Conservation (phyloP, 2,888 invertebrate species). For the Hirtodrosophila histrioides region DNA sequence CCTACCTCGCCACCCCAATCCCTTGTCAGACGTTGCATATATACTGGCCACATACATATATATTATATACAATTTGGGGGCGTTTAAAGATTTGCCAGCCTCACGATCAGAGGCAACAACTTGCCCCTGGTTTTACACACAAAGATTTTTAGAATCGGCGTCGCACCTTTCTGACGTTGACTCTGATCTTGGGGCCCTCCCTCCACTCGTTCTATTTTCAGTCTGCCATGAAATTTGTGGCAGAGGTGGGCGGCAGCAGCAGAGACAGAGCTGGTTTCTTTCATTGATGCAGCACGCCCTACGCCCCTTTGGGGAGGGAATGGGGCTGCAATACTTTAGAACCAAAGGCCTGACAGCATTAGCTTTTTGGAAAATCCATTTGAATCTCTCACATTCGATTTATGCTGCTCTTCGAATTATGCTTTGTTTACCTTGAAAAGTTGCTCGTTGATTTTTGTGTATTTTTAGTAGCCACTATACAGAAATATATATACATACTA, state of each 20-base stretch:
- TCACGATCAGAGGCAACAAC: conserved; percentile 14
- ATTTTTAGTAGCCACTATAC: conserved; percentile 58
- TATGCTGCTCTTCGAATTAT: conserved; percentile 59
- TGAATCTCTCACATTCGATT: conserved; percentile 33
- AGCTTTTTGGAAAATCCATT: conserved; percentile 22
- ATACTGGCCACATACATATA: conserved; percentile 11
- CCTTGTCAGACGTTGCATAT: conserved; percentile 14
- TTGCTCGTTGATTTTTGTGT: conserved; percentile 36
- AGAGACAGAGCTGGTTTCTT: conserved; percentile 31
- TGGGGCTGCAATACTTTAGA: background rate
- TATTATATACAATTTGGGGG: conserved; percentile 35
- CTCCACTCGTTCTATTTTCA: conserved; percentile 64
- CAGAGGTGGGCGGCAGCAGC: conserved; percentile 16
- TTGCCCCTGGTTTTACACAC: conserved; percentile 36
- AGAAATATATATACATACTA: conserved; percentile 15
- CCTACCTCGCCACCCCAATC: conserved; percentile 17
- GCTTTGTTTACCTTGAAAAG: conserved; percentile 77
- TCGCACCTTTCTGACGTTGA: conserved; percentile 49
- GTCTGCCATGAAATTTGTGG: conserved; percentile 58
- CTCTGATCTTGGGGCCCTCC: conserved; percentile 33
- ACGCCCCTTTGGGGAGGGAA: conserved; percentile 5
- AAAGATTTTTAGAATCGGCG: conserved; percentile 29
- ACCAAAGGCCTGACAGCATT: conserved; percentile 18
- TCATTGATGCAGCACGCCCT: conserved; percentile 40
- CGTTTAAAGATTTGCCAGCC: conserved; percentile 42